Base-by-base conservation (phyloP, 2,888 invertebrate species). In the Dasysyrphus albostriatus region DNA sequence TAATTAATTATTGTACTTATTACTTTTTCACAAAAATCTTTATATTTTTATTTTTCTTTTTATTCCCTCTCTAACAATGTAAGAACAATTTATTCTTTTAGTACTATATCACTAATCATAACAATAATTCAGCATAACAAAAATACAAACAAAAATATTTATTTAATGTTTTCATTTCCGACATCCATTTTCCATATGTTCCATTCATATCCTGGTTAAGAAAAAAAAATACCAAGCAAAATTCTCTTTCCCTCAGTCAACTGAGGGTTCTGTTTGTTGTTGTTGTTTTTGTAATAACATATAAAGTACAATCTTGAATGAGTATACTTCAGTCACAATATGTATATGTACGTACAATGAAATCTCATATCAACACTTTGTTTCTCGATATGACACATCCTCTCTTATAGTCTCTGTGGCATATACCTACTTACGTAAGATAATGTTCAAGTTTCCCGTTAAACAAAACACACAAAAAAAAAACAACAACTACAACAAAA, bases 321-420 rank as follows among this genome's bases (percentile, higher is more conserved):
- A 81, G 76, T 49, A 75, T 37, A 59, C 75, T 84, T 80, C 29
- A 29, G 76, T 58, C 29, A 39, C 19, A 39, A 61, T 61, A 51
- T 29, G 10, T n/a, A n/a, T n/a, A n/a, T n/a, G n/a, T n/a, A n/a
- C n/a, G n/a, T 49, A 84, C 84, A 81, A 81, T 81, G 84, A 81
- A 76, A 76, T 72, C 80, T 81, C 67, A 76, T 76, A 81, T 84
- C 75, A 84, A 76, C 84, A 84, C 84, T 76, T 84, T 84, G 84
- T 81, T 81, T 76, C 47, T 72, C 59, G 34, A 76, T 80, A 78
- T 51, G 44, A 65, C 72, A 76, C 37, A 76, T 69, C 29, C 69
- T 42, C 51, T 39, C 39, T 69, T 24, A n/a, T n/a, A 51, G 51
- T 51, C 58, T 29, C 44, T n/a, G 19, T 16, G 16, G 32, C 49